These are phyloP conservation scores for Esox lucius DNA, from an alignment of 2,797 vertebrate species.

Conservation along the genomic window DNA sequence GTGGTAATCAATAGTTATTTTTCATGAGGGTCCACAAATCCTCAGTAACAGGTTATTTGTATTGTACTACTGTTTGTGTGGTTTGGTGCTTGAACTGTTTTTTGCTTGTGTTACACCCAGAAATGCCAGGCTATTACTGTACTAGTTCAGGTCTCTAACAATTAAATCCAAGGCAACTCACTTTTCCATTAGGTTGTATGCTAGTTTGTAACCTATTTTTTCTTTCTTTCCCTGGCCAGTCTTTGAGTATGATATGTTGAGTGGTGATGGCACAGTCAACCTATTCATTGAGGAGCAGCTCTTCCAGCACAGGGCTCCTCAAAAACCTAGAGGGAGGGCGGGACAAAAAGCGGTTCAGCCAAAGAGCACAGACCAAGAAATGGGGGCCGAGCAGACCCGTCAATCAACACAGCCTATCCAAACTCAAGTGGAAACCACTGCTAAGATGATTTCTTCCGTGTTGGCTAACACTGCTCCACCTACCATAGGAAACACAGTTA, in stretches of 20 bases:
- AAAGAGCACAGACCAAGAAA: constrained; percentile 14
- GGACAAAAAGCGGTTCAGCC: constrained; percentile 47
- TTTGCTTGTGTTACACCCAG: neutral
- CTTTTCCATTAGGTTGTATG: neutral
- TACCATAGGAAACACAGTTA: constrained; percentile 6
- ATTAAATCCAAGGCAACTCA: neutral
- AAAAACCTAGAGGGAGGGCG: constrained; percentile 44
- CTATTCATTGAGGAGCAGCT: constrained; percentile 90
- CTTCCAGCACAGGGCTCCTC: constrained; percentile 73
- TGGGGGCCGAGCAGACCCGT: constrained; percentile 13
- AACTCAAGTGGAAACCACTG: constrained; percentile 33
- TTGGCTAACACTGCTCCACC: constrained; percentile 19
- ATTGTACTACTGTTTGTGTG: neutral
- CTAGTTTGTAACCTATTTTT: neutral
- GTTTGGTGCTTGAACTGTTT: neutral
- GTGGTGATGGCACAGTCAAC: constrained; percentile 82
- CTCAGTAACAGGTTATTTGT: neutral
- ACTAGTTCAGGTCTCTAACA: too few species aligned
- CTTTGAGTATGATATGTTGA: constrained; percentile 86
- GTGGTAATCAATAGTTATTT: neutral
- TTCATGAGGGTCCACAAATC: neutral
- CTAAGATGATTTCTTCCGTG: neutral
- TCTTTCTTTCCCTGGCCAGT: constrained; percentile 55
- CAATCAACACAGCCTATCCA: constrained; percentile 33
- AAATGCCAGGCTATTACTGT: neutral